Base-by-base conservation (phyloP, 1,140 invertebrate genomes). In the Mesaphorura yosii region DNA sequence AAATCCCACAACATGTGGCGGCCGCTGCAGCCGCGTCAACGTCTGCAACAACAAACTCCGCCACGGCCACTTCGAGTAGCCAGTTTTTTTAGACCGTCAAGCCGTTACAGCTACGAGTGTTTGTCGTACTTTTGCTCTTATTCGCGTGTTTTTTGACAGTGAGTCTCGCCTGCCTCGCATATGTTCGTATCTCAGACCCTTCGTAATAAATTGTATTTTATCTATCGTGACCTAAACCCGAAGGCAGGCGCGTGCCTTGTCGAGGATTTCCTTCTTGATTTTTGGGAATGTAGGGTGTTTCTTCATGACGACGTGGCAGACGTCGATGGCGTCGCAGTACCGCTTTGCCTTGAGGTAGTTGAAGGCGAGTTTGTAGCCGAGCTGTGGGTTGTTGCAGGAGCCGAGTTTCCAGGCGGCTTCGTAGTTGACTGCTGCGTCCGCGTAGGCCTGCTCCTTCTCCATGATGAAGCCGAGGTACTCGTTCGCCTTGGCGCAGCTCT, bases 361-460 rank as follows among this genome's bases (percentile, higher is more conserved):
- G 65, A 90, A 90, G 1, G 88, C 19, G 17, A 42, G 34, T 60
- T 25, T 48, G 22, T 53, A 57, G 76, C 75, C 78, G 45, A 94
- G 77, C 1, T 78, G 74, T 0, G 89, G 78, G 66, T 93, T 92
- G 22, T 75, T 77, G 60, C 82, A 81, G 23, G 84, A 84, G 3
- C 80, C 77, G 65, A 83, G 81, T 62, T 79, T 80, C 88, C 88
- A 98, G 0, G 91, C 88, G 52, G 69, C 75, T 58, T 83, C 80
- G 69, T 93, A 98, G 66, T 87, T 80, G 12, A 73, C 69, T 0
- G 86, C 81, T 1, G 93, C 90, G 54, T 90, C 86, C 51, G 80
- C 79, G 71, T 88, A 95, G 55, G 82, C 83, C 66, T 93, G 88
- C 60, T 93, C 88, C 63, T 92, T 94, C 68, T 98, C 93, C 41